Base-by-base conservation (phyloP, 2,888 invertebrate genomes). In the Lasioglossum malachurum region DNA sequence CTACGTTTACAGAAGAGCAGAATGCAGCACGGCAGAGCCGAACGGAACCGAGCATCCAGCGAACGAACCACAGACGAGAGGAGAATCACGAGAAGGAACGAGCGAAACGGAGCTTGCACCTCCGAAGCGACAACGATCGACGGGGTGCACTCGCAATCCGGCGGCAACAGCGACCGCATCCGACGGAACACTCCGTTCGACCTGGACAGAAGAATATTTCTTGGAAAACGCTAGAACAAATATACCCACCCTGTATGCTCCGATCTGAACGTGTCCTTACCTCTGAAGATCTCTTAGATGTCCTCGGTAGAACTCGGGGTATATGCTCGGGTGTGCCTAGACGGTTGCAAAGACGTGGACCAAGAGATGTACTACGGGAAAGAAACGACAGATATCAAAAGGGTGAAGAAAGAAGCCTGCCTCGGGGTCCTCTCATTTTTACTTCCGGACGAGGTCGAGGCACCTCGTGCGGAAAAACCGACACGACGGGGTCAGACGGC, bases 401-500 rank as follows among this genome's bases (percentile, higher is more conserved):
- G 72, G 75, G 83, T 46, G 71, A 76, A 80, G 69, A 38, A 38
- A 35, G n/a, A 57, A n/a, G n/a, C n/a, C n/a, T 57, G 76, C 75
- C 78, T 64, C 64, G 31, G 31, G 64, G 31, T 57, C 86, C 82
- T 89, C 86, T 89, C 84, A 89, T 92, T 87, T 64, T 88, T 91
- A 91, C 89, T 91, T 92, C 93, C 92, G 92, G 92, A 94, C 90
- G 94, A 93, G 93, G 92, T 93, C 92, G 94, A 92, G 91, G 91
- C 91, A 93, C 92, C 93, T 93, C 92, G 92, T 92, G 93, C 91
- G 93, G 94, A 94, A 94, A 94, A 94, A 93, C 93, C 93, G 90
- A 94, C 69, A 93, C 93, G 93, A 92, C 93, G 93, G 93, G 94
- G 94, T 94, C 94, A 94, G 94, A 94, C 93, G 93, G 90, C 92